phyloP scores from a whole-genome alignment of 1,140 invertebrate genomes.

The Dufourea novaeangliae region DNA sequence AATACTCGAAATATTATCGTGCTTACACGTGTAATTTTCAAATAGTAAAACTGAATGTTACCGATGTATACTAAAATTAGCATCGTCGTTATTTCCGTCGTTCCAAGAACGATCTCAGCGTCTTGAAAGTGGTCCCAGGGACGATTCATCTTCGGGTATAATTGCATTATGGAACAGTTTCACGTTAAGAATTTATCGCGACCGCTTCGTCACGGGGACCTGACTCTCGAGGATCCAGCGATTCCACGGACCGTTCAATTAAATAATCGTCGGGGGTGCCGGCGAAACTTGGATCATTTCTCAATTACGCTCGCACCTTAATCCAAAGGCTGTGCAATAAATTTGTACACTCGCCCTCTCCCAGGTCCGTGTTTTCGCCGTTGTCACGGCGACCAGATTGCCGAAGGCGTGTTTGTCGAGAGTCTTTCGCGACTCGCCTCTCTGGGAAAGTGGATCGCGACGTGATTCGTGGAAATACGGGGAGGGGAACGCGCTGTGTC shows the following conservation, averaged over 20 bases:
- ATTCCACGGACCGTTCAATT: slow-evolving; percentile 20
- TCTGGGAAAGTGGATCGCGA: not conserved
- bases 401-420: not conserved
- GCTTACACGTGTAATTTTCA: too few relatives aligned
- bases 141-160: slow-evolving; percentile 2
- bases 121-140: not conserved
- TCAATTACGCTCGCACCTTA: slow-evolving; percentile 20
- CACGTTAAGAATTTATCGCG: slow-evolving; percentile 19
- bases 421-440: not conserved
- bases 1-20: too few relatives aligned
- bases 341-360: not conserved
- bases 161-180: not conserved
- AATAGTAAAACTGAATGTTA: too few relatives aligned
- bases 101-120: not conserved
- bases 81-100: not conserved
- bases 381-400: not conserved
- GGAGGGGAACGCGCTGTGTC: not conserved
- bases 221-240: not conserved
- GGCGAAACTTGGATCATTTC: slow-evolving; percentile 42
- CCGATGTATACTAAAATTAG: too few relatives aligned
- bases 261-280: slow-evolving; percentile 11
- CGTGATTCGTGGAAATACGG: slow-evolving; percentile 9
- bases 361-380: slow-evolving; percentile 6
- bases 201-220: not conserved
- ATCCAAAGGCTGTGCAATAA: slow-evolving; percentile 8